phyloP scores from a whole-genome alignment of 2,888 invertebrate species.

The Ametastegia equiseti region DNA sequence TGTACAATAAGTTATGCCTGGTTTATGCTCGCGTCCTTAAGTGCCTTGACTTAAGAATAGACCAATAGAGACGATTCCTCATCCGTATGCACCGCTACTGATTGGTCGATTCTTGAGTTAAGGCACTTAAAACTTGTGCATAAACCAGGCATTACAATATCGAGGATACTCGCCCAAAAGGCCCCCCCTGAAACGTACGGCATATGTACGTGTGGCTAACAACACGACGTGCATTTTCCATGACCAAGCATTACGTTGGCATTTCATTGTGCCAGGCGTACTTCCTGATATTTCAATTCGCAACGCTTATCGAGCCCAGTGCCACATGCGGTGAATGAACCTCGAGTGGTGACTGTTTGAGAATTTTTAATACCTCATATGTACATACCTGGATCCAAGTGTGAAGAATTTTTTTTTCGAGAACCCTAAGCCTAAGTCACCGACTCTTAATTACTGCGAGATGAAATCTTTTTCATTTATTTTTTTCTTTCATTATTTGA shows the following conservation, averaged over 20 bases:
- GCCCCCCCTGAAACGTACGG: not conserved
- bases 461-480: not conserved
- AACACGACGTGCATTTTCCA: slow-evolving; percentile 23
- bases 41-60: too few species aligned
- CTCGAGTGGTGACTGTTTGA: not conserved
- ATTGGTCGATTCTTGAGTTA: too few species aligned
- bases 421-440: not conserved
- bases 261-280: slow-evolving; percentile 4
- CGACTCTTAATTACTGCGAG: not conserved
- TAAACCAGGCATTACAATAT: not conserved
- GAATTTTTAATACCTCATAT: not conserved
- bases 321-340: slow-evolving; percentile 5
- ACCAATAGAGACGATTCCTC: too few species aligned
- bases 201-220: slow-evolving; percentile 16
- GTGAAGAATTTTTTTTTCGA: not conserved
- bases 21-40: too few species aligned
- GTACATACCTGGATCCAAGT: too few species aligned
- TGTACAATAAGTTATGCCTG: too few species aligned
- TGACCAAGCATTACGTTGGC: slow-evolving; percentile 26
- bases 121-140: too few species aligned
- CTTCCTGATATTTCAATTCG: slow-evolving; percentile 32
- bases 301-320: slow-evolving; percentile 8
- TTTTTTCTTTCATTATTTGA: not conserved
- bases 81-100: too few species aligned
- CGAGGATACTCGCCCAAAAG: not conserved